Percentiles rank a stretch among this genome's conserved stretches.
Conservation (phyloP, 2,113 vertebrate genomes). For the Lepus timidus region DNA sequence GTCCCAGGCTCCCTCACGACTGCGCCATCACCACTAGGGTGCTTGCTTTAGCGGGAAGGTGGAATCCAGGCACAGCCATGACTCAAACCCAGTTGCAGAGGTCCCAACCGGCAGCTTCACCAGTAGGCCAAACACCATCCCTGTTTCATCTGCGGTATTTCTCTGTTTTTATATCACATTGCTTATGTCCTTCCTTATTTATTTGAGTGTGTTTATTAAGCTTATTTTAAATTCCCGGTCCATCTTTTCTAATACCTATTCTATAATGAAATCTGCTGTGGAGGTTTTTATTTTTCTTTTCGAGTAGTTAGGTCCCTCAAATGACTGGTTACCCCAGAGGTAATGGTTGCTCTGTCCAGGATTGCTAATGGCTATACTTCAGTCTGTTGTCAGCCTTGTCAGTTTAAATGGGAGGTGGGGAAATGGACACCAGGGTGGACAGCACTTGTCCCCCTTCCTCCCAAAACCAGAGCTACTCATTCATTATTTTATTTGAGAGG, state of each 20-base stretch:
- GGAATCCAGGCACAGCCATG: too few species aligned
- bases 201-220: conserved; percentile 8
- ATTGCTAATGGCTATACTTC: neutral
- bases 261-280: neutral
- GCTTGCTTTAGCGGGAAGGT: too few species aligned
- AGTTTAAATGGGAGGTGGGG: neutral
- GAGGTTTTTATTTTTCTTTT: conserved; percentile 3
- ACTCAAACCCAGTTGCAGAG: too few species aligned
- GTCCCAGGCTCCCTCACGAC: too few species aligned
- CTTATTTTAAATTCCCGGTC: conserved; percentile 24
- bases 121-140: neutral
- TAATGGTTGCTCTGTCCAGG: neutral
- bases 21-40: too few species aligned
- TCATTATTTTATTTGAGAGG: too few species aligned
- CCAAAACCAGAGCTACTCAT: neutral
- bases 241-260: conserved; percentile 11
- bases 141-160: neutral
- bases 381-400: neutral
- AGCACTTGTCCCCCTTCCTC: too few species aligned
- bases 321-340: neutral
- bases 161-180: neutral
- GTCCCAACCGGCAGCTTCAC: too few species aligned
- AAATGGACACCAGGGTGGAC: neutral
- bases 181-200: neutral
- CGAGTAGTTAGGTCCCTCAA: neutral